These are phyloP conservation scores for Melinopterus prodromus DNA, from an alignment of 2,888 invertebrate genomes.

Conservation along the genomic window DNA sequence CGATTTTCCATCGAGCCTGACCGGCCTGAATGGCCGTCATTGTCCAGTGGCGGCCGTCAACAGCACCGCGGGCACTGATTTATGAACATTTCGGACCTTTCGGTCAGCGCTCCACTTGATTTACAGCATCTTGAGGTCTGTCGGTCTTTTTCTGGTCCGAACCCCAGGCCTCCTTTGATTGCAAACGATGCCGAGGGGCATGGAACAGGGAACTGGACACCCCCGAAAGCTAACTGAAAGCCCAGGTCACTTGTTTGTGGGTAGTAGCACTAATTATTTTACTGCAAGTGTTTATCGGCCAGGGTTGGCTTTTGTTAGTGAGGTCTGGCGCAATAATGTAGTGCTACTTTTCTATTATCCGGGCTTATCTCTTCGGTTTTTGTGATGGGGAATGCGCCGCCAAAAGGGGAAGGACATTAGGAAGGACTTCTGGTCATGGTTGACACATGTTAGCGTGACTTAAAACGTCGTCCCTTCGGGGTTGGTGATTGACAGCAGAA, in stretches of 20 bases:
- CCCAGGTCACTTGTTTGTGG: conserved; percentile 6
- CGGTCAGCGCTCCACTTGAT: conserved; percentile 21
- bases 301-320: background rate
- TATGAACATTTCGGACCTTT: conserved; percentile 15
- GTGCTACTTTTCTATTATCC: background rate
- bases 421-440: background rate
- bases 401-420: background rate
- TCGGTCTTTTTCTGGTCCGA: conserved; percentile 14
- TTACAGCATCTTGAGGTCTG: conserved; percentile 27
- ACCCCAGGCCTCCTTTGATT: background rate
- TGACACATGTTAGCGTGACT: background rate
- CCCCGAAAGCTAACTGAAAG: background rate
- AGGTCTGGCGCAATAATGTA: background rate
- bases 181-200: background rate
- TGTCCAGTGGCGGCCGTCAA: conserved; percentile 29
- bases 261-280: conserved; percentile 20
- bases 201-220: background rate
- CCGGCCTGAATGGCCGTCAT: conserved; percentile 11
- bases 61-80: conserved; percentile 23
- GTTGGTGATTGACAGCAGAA: background rate
- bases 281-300: conserved; percentile 18
- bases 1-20: conserved; percentile 14
- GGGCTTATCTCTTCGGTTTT: background rate
- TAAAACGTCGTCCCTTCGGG: background rate
- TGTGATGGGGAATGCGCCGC: background rate